Evolutionary conservation across 30 jellyfish, hydroid and myxozoan species (phyloP).

Genomic region (Euphysa ruthae): DNA sequence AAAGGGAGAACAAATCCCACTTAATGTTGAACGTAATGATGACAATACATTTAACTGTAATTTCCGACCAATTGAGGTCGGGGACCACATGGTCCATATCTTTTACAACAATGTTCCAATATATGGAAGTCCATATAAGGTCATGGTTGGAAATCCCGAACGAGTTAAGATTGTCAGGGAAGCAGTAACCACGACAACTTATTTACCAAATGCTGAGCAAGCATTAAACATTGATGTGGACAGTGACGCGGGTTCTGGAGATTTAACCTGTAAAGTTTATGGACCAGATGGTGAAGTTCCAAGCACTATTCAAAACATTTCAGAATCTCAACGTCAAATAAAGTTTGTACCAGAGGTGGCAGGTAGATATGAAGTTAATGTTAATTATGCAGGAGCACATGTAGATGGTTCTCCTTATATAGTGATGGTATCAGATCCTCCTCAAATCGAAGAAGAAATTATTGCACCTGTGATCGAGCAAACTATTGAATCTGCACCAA

Average conservation of each 20-base stretch:
- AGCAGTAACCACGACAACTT: constrained; percentile 4
- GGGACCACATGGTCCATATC: constrained; percentile 29
- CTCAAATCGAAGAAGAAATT: constrained; percentile 15
- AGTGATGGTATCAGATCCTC: constrained; percentile 40
- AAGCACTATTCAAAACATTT: constrained; percentile 33
- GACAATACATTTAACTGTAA: constrained; percentile 43
- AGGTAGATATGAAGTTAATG: constrained; percentile 70
- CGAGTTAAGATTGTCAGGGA: constrained; percentile 23
- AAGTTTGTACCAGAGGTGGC: constrained; percentile 59
- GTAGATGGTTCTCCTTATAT: constrained; percentile 80
- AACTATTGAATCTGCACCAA: constrained; percentile 46
- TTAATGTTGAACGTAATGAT: constrained; percentile 32
- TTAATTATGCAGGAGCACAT: constrained; percentile 62
- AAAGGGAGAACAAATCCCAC: constrained; percentile 42
- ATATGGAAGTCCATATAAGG: constrained; percentile 79
- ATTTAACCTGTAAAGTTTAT: constrained; percentile 45
- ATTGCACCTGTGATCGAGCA: constrained; percentile 40
- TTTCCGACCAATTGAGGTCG: constrained; percentile 58
- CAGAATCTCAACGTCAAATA: constrained; percentile 34
- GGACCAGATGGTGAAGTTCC: constrained; percentile 92
- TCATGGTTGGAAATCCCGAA: constrained; percentile 69
- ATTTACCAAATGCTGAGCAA: constrained; percentile 27
- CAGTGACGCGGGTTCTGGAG: constrained; percentile 83
- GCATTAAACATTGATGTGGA: constrained; percentile 39
- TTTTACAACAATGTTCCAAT: constrained; percentile 57